Conservation (phyloP, 2,113 vertebrate genomes). For the Alethe diademata region DNA sequence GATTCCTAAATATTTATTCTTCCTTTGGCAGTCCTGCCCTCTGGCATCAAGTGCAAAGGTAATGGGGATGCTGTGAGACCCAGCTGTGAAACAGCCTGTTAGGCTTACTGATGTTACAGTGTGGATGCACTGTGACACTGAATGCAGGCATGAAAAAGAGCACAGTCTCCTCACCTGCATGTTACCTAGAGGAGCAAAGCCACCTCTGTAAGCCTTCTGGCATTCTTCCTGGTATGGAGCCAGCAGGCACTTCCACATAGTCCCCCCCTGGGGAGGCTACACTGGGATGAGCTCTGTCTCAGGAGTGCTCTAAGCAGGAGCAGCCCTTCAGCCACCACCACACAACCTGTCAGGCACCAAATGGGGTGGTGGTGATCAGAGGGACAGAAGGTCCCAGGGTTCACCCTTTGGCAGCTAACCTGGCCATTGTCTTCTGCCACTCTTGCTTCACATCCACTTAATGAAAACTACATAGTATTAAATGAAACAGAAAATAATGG, state of each 20-base stretch:
- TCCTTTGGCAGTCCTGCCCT: background rate
- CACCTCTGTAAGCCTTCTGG: background rate
- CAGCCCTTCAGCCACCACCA: background rate
- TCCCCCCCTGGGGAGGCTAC: background rate
- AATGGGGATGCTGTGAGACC: no score
- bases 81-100: background rate
- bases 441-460: background rate
- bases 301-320: background rate
- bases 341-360: background rate
- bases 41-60: background rate
- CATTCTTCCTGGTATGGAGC: background rate
- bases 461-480: background rate
- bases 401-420: background rate
- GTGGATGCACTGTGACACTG: background rate
- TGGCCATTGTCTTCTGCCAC: background rate
- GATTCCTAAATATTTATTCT: background rate
- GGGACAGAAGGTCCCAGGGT: background rate
- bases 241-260: background rate
- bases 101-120: background rate
- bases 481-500: background rate
- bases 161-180: rapidly evolving
- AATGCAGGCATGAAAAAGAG: background rate
- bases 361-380: background rate
- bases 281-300: background rate
- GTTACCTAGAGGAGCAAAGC: background rate